A percentile compares a stretch with the other conserved stretches of the same genome.
Evolutionary conservation across 2,797 vertebrate genomes (phyloP).

Genomic region (Mormyrus hasselquistii): DNA sequence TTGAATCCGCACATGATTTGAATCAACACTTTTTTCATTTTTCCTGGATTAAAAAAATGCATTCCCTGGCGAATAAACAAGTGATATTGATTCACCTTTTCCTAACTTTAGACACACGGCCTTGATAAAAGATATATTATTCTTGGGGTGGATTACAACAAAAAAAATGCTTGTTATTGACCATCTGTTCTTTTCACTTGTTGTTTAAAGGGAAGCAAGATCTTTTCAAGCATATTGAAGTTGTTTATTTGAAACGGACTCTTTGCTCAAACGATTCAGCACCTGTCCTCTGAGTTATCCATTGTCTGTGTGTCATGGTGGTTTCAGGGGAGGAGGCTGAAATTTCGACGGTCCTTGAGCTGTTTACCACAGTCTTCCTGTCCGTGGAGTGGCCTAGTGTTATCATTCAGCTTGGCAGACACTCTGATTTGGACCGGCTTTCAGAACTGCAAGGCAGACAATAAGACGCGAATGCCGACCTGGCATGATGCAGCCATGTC

Average conservation of each 20-base stretch:
- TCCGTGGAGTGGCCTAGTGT: background rate
- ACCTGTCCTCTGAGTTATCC: constrained; percentile 31
- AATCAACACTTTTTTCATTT: constrained; percentile 38
- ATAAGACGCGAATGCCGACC: background rate
- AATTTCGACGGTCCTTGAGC: constrained; percentile 5
- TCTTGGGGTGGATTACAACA: constrained; percentile 32
- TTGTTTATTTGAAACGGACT: constrained; percentile 31
- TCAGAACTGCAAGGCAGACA: background rate
- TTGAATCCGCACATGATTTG: constrained; percentile 39
- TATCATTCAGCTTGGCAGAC: constrained; percentile 7
- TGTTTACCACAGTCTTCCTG: background rate
- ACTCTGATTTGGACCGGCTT: background rate
- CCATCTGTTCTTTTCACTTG: constrained; percentile 44
- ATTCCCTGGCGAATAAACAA: constrained; percentile 31
- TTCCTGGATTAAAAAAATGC: constrained; percentile 26
- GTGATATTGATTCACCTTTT: constrained; percentile 39
- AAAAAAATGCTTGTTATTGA: constrained; percentile 33
- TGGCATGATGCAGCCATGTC: background rate
- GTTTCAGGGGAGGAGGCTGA: background rate
- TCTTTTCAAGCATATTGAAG: constrained; percentile 30
- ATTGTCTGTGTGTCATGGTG: background rate
- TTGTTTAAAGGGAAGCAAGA: constrained; percentile 37
- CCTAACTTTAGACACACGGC: constrained; percentile 36
- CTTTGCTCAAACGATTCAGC: constrained; percentile 36
- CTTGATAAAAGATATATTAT: constrained; percentile 38